Conservation (phyloP, 2,113 vertebrate species). For the Eulemur macaco region DNA sequence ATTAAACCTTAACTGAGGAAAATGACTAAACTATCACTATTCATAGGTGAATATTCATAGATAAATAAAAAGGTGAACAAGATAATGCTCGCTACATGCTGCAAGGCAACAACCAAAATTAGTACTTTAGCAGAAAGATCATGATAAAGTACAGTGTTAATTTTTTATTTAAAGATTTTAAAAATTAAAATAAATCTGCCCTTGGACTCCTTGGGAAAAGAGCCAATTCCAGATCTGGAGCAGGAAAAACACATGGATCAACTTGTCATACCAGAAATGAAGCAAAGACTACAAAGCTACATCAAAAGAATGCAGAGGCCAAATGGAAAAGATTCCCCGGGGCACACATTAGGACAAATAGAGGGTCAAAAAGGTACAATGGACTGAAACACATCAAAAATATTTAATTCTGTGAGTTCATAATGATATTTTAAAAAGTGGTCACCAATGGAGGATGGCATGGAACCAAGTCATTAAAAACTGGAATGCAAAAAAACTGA, state of each 20-base stretch:
- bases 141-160: background rate
- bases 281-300: background rate
- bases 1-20: background rate
- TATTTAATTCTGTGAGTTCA: background rate
- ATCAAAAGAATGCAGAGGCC: background rate
- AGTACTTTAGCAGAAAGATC: background rate
- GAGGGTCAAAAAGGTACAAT: background rate
- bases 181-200: constrained; percentile 43
- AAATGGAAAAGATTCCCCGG: background rate
- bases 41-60: background rate
- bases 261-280: background rate
- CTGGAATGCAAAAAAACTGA: background rate
- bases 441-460: background rate
- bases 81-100: background rate
- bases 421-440: background rate
- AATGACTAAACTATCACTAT: background rate
- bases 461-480: background rate
- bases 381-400: background rate
- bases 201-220: background rate
- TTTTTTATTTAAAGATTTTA: background rate
- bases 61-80: background rate
- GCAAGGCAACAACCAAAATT: background rate
- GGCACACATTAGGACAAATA: background rate
- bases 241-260: background rate
- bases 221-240: background rate